Percentiles rank a stretch among this genome's conserved stretches.
phyloP scores from a whole-genome alignment of 2,888 invertebrate genomes.

The Cyclophora punctaria region DNA sequence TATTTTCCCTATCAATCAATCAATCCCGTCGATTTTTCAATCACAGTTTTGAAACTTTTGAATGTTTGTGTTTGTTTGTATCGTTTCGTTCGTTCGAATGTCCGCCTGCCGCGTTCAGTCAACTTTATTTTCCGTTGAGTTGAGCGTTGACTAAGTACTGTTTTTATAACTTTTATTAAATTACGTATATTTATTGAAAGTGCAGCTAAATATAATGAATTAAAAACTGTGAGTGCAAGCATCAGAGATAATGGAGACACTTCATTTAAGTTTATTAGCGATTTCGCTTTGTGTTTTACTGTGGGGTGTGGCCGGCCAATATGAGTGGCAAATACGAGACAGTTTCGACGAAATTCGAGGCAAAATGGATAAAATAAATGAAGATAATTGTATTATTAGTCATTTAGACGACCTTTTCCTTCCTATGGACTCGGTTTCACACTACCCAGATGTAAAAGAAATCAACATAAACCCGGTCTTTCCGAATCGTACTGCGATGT shows the following conservation, averaged over 20 bases:
- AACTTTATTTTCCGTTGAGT: no score
- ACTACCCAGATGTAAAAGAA: conserved; percentile 94
- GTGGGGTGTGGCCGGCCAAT: conserved; percentile 86
- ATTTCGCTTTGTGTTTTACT: conserved; percentile 57
- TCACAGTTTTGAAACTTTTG: no score
- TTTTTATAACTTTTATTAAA: not conserved
- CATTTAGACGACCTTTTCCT: conserved; percentile 89
- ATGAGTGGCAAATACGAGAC: conserved; percentile 94
- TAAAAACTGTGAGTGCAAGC: not conserved
- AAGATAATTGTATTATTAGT: conserved; percentile 92
- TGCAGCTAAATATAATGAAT: not conserved
- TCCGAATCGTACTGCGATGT: conserved; percentile 93
- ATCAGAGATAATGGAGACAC: conserved; percentile 44
- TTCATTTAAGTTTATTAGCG: conserved; percentile 43
- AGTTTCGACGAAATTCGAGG: conserved; percentile 91
- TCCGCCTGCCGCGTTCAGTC: no score
- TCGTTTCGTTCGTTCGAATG: no score
- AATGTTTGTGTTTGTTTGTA: no score
- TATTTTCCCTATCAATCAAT: no score
- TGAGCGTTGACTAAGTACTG: no score
- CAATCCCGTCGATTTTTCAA: no score
- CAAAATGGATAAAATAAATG: conserved; percentile 86
- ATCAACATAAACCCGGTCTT: conserved; percentile 95
- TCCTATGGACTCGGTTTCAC: conserved; percentile 89
- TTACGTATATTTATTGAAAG: not conserved